These are phyloP conservation scores for Drosophila formosana DNA, from an alignment of 2,888 invertebrate species.

Conservation along the genomic window DNA sequence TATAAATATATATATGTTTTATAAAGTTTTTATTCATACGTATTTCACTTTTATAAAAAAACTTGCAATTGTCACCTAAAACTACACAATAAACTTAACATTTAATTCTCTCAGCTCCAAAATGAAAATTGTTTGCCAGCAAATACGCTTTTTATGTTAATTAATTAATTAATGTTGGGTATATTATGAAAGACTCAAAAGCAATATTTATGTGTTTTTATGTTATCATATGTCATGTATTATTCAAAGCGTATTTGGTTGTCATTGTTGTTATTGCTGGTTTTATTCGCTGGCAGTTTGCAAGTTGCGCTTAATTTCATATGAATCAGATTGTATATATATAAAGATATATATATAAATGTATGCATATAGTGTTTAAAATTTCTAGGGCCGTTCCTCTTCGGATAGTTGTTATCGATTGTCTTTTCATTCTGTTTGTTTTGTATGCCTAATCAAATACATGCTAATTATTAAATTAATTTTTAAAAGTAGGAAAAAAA, in stretches of 20 bases:
- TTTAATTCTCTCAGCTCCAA: constrained; percentile 50
- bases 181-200: constrained; percentile 81
- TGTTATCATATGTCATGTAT: constrained; percentile 29
- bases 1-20: not conserved
- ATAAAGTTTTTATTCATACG: constrained; percentile 58
- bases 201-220: constrained; percentile 64
- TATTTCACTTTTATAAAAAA: constrained; percentile 53
- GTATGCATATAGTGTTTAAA: constrained; percentile 23
- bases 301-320: constrained; percentile 46
- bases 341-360: constrained; percentile 30
- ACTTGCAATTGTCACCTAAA: constrained; percentile 70
- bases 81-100: constrained; percentile 79
- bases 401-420: not conserved
- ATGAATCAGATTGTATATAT: constrained; percentile 36
- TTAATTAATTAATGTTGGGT: constrained; percentile 29
- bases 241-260: constrained; percentile 47
- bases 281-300: constrained; percentile 53
- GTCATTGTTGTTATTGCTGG: constrained; percentile 32
- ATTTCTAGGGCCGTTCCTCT: constrained; percentile 34
- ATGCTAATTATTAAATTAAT: constrained; percentile 65
- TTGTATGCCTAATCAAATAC: constrained; percentile 50
- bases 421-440: constrained; percentile 5
- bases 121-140: constrained; percentile 28
- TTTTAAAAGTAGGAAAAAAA: constrained; percentile 68
- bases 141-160: constrained; percentile 32